Evolutionary conservation across 1,140 invertebrate genomes (phyloP), one percentile per base, ranked within the genome.

Genomic region (Colletes latitarsis): DNA sequence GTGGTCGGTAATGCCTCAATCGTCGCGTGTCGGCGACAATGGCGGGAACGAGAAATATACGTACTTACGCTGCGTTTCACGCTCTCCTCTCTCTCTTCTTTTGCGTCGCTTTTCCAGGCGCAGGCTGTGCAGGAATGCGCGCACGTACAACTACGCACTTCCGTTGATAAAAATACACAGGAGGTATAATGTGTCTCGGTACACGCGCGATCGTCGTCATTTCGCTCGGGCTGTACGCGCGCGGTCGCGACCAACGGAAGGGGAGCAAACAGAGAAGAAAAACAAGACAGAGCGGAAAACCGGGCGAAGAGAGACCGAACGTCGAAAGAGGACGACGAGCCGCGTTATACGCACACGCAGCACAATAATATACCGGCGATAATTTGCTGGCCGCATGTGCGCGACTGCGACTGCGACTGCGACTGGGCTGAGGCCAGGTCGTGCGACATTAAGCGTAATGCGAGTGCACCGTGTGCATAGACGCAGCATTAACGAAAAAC

Each of bases 131-230:
- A 86, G 89, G 90, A 92, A 93, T 91, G 92, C 88, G 90, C 90
- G 85, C 85, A 89, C 89, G 83, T 86, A 88, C 91, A 89, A 92
- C 92, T 89, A 92, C 92, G 92, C 92, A 93, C 90, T 93, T 93
- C 92, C 92, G 92, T 92, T 92, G 92, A 92, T 92, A 93, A 92
- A 93, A 93, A 93, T 93, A 93, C 89, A 87, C 89, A 82, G 83
- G 82, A 87, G 73, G 83, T 87, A 87, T 90, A 90, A 89, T 82
- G 89, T 90, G 86, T 88, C 88, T 88, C 89, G 70, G 88, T 89
- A 90, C 89, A 86, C 84, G 82, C 86, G 86, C 82, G 85, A 72
- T 75, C 76, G 19, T 78, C 84, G 88, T 89, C 88, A 87, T 85
- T 85, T 88, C 83, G 76, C 81, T 58, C 63, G 30, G 30, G 68